Percentiles rank a stretch among this genome's conserved stretches.
Evolutionary conservation across 2,888 invertebrate genomes (phyloP).

Genomic region (Chrysomela aeneicollis): DNA sequence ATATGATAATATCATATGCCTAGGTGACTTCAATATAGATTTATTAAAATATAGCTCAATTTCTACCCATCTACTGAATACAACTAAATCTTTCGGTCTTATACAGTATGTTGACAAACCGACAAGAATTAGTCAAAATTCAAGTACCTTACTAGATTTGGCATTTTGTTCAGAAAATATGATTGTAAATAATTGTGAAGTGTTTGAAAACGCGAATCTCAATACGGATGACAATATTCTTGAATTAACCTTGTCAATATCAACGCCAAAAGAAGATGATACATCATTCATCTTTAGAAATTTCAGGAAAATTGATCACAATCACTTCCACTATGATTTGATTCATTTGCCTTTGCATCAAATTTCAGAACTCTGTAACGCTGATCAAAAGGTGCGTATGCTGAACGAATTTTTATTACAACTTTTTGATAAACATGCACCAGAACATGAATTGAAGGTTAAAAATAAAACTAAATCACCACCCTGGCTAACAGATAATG

Average conservation of each 20-base stretch:
- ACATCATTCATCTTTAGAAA: background rate
- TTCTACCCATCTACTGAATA: background rate
- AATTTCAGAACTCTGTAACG: background rate
- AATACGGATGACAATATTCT: background rate
- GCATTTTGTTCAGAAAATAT: constrained; percentile 8
- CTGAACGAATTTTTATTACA: constrained; percentile 3
- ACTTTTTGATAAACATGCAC: background rate
- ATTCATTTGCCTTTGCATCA: background rate
- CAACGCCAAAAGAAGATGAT: background rate
- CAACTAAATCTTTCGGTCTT: background rate
- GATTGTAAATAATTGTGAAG: background rate
- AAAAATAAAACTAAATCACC: constrained; percentile 2
- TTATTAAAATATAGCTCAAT: background rate
- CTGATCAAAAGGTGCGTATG: background rate
- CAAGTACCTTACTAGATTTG: background rate
- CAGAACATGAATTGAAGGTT: background rate
- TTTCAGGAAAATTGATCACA: background rate
- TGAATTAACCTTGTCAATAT: background rate
- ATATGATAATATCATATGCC: constrained; percentile 6
- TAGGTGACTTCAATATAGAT: constrained; percentile 7
- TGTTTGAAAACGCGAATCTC: background rate
- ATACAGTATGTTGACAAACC: constrained; percentile 4
- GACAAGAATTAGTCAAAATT: constrained; percentile 5
- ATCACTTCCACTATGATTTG: background rate
- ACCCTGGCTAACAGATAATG: too few species aligned